Base-by-base conservation (phyloP, 2,888 invertebrate genomes). In the Stenchaetothrips biformis region DNA sequence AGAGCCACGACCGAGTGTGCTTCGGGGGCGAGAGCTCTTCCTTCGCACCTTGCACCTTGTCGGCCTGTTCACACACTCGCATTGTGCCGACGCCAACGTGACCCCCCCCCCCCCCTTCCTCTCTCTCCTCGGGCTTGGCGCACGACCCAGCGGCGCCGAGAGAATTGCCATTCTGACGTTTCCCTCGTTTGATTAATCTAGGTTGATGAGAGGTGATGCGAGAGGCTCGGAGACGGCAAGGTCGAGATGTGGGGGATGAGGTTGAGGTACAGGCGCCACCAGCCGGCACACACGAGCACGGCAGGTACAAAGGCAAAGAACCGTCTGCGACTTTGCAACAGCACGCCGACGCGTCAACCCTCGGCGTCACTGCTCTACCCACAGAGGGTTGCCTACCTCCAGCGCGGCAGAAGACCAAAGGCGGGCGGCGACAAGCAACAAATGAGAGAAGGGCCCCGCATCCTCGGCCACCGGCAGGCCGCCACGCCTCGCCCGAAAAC, bases 121-220 rank as follows among this genome's bases (percentile, higher is more conserved):
- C n/a, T n/a, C 37, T 37, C 37, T 37, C 37, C 37, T 4, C 2
- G 37, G 37, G 37, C 4, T 16, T 59, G 18, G 59, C 59, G 37
- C 37, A 13, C 59, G 59, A 16, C 13, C 25, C 25, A 25, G 67
- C 67, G 67, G 67, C 67, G 67, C 67, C 67, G 67, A 6, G 67
- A 4, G 67, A 18, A 53, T 53, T 53, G 67, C 67, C 67, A 21
- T 67, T 67, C 67, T 21, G 67, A 67, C 67, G 18, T 53, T 53
- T 53, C 18, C 53, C 53, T 53, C 18, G 67, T n/a, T 25, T 74
- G 67, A 74, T 74, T 74, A 74, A 74, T 74, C 67, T 21, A 25
- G 25, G 67, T 25, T 25, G 67, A 53, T 53, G 53, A 53, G 53
- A 53, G 53, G 53, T 53, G 53, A 53, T 53, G 53, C 53, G n/a